phyloP scores from a whole-genome alignment of 35 echinoderm and acorn worm species.

The Acanthaster planci region DNA sequence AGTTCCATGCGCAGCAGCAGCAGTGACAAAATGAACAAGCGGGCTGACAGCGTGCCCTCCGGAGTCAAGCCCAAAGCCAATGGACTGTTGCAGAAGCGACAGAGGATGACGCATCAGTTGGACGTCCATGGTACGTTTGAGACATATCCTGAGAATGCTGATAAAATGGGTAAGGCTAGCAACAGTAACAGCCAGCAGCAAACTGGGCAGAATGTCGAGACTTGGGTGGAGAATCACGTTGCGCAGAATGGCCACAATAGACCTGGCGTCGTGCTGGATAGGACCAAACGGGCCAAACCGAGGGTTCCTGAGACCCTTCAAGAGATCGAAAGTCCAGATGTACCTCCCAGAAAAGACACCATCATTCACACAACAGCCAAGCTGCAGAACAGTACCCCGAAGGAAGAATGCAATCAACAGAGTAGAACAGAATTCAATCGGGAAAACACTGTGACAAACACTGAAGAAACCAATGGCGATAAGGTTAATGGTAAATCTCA shows the following conservation, averaged over 20 bases:
- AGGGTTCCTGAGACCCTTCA: background rate
- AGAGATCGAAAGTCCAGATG: conserved; percentile 4
- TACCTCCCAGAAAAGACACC: conserved; percentile 1
- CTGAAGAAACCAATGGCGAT: conserved; percentile 19
- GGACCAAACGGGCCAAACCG: background rate
- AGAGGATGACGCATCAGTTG: conserved; percentile 12
- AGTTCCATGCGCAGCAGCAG: conserved; percentile 62
- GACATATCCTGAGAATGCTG: conserved; percentile 36
- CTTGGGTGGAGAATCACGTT: conserved; percentile 20
- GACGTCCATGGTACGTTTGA: conserved; percentile 29
- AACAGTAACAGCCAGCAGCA: background rate
- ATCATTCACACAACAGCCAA: background rate
- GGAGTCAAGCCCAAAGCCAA: conserved; percentile 11
- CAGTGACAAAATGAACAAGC: conserved; percentile 17
- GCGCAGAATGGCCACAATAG: background rate
- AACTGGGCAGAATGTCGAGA: background rate
- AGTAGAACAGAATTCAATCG: background rate
- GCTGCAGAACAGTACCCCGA: background rate
- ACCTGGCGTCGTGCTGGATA: background rate
- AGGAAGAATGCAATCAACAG: background rate
- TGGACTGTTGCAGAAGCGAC: conserved; percentile 32
- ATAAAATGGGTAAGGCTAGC: background rate
- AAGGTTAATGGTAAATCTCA: conserved; percentile 22
- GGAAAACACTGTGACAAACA: background rate
- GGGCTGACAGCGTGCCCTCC: conserved; percentile 10